Base-by-base conservation (phyloP, 2,888 invertebrate genomes). In the Andrena marginata region DNA sequence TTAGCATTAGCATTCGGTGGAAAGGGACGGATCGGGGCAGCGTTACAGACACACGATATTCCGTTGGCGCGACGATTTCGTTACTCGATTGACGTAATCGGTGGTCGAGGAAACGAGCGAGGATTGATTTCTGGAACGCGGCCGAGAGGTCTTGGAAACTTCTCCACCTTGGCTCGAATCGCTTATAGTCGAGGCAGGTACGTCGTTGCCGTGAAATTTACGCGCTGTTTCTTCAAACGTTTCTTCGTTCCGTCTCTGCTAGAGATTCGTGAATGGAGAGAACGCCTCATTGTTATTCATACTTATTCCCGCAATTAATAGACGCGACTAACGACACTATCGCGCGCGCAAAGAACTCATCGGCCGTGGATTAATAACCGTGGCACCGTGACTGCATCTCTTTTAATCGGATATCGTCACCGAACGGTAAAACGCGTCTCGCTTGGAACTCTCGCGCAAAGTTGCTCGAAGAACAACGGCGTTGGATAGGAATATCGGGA, bases 211-310 rank as follows among this genome's bases (percentile, higher is more conserved):
- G 33, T 20, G 33, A 8, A 62, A 62, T 62, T 35, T 62, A 62
- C 33, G 35, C 5, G 33, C 29, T 0, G 33, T 62, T 62, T 35
- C 2, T 26, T 67, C 20, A 2, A 31, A 13, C 51, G 67, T 23
- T 16, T 33, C 42, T 26, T n/a, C 35, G 35, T 35, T 2, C n/a
- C 16, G 31, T 26, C 20, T 35, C 54, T 16, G 16, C 6, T 56
- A 59, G 59, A 42, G 23, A 56, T 16, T 10, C 56, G 69, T 20
- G 42, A 73, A 64, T 56, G 31, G 23, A 29, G 64, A 16, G 48
- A 48, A 13, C 42, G 16, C 42, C 48, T 65, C 73, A 48, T 73
- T 65, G 65, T 73, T 64, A 73, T 73, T 73, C 73, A 73, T 56
- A 59, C 42, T 29, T 54, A 20, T 56, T 48, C 73, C 29, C 20